These are phyloP conservation scores for Dasypogon diadema DNA, from an alignment of 2,888 invertebrate species.

Conservation along the genomic window DNA sequence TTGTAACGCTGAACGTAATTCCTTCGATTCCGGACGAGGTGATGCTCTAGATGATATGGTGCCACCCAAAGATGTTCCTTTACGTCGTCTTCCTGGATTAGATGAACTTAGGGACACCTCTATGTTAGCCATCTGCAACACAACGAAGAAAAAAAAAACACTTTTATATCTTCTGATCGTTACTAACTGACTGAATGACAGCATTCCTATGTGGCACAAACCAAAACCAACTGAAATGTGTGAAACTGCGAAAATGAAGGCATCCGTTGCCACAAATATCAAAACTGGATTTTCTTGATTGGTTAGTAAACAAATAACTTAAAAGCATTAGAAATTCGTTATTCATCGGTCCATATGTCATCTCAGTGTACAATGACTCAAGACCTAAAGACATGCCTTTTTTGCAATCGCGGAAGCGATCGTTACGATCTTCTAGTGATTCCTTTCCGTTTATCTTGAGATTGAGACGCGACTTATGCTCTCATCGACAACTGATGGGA, in stretches of 20 bases:
- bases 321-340: conserved; percentile 12
- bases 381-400: background rate
- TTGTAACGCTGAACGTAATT: conserved; percentile 76
- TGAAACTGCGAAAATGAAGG: conserved; percentile 16
- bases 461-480: no score
- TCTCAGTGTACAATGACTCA: background rate
- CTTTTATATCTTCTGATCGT: background rate
- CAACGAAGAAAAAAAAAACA: background rate
- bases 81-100: conserved; percentile 73
- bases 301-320: conserved; percentile 11
- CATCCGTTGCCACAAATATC: background rate
- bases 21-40: conserved; percentile 70
- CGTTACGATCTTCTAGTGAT: no score
- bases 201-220: conserved; percentile 17
- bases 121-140: conserved; percentile 83
- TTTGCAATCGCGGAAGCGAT: conserved; percentile 21
- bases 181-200: conserved; percentile 28
- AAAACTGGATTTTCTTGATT: conserved; percentile 49
- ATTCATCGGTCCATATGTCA: conserved; percentile 35
- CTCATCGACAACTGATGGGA: no score
- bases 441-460: no score
- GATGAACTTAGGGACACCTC: conserved; percentile 81
- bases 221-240: conserved; percentile 16
- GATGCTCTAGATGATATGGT: conserved; percentile 53
- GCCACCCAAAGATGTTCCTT: conserved; percentile 65